Percentiles rank a stretch among this genome's conserved stretches.
Evolutionary conservation across 2,797 vertebrate genomes (phyloP).

Genomic region (Pteronotus mesoamericanus): DNA sequence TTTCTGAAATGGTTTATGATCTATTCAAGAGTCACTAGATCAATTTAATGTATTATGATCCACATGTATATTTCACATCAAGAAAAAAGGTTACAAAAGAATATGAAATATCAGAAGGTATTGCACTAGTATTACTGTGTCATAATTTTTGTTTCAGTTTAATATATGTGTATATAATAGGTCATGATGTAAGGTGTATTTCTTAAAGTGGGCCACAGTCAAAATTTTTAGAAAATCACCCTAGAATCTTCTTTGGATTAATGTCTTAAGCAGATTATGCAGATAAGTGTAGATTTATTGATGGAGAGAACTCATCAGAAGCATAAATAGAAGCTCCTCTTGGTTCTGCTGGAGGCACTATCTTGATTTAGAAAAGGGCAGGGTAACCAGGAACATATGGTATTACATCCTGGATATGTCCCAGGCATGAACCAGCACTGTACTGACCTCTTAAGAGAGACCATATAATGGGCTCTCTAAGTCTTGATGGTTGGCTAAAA

Average conservation of each 20-base stretch:
- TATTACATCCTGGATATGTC: background rate
- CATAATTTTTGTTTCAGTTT: background rate
- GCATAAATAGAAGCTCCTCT: background rate
- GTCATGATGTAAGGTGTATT: background rate
- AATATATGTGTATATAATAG: background rate
- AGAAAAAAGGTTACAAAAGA: background rate
- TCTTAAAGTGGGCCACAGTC: background rate
- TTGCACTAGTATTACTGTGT: background rate
- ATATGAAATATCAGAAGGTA: background rate
- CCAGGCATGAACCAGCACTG: background rate
- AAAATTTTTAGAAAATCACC: background rate
- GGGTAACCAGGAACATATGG: background rate
- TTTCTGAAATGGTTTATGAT: background rate
- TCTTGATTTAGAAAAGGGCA: background rate
- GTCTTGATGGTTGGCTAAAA: background rate
- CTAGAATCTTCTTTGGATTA: background rate
- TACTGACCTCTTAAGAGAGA: no score
- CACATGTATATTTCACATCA: background rate
- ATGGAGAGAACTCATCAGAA: background rate
- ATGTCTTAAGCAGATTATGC: background rate
- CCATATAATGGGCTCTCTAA: background rate
- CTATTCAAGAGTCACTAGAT: background rate
- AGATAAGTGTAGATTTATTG: background rate
- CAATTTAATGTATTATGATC: background rate
- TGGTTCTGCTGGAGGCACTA: background rate